Percentiles rank a stretch among this genome's conserved stretches.
phyloP scores from a whole-genome alignment of 2,113 vertebrate genomes.

The Agelaius phoeniceus region DNA sequence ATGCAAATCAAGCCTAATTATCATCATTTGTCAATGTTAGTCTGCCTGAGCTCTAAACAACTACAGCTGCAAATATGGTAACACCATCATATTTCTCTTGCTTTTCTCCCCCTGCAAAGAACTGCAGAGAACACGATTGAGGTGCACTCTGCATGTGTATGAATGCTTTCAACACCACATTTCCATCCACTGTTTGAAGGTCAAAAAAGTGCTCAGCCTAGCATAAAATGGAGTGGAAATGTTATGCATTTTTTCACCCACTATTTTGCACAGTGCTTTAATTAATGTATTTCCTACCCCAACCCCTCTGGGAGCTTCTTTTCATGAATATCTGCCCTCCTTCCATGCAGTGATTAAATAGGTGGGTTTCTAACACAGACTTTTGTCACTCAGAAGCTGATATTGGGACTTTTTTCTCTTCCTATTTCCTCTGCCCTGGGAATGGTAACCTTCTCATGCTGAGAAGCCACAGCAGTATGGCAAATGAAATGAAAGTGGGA shows the following conservation, averaged over 20 bases:
- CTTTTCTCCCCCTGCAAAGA: not conserved
- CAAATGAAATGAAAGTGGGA: not conserved
- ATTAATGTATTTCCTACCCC: conserved; percentile 45
- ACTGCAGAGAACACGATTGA: conserved; percentile 6
- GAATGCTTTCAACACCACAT: not conserved
- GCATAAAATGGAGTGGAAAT: conserved; percentile 49
- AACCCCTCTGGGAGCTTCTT: conserved; percentile 13
- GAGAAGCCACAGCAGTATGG: not conserved
- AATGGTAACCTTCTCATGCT: not conserved
- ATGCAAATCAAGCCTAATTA: conserved; percentile 79
- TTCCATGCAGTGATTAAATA: not conserved
- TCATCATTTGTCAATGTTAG: conserved; percentile 77
- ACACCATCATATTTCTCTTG: conserved; percentile 43
- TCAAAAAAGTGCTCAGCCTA: conserved; percentile 43
- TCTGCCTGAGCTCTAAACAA: conserved; percentile 65
- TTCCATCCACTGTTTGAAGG: conserved; percentile 32
- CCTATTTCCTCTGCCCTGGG: not conserved
- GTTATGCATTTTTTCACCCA: conserved; percentile 23
- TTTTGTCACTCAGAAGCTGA: not conserved
- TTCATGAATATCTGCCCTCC: conserved; percentile 36
- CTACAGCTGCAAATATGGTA: conserved; percentile 56
- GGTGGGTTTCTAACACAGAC: not conserved
- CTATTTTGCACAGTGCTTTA: conserved; percentile 45
- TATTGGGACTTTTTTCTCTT: not conserved
- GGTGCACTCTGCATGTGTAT: not conserved